phyloP scores from a whole-genome alignment of 2,888 invertebrate genomes.

The Acanthosepion esculentum region DNA sequence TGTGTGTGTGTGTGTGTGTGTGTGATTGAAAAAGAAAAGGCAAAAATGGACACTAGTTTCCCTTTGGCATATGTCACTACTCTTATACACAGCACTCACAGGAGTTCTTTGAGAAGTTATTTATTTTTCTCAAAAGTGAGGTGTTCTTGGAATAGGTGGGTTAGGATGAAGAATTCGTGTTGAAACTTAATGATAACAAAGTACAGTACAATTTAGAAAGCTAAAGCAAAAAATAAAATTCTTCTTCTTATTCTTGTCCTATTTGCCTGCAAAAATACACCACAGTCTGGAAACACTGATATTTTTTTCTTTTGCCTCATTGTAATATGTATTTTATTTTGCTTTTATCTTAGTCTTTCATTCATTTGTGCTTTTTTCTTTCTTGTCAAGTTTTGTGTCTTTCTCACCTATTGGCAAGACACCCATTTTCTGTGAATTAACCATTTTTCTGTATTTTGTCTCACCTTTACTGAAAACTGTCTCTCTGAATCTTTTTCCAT shows the following conservation, averaged over 20 bases:
- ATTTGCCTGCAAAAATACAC: background rate
- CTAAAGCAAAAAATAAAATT: background rate
- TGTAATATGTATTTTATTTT: background rate
- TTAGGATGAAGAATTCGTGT: background rate
- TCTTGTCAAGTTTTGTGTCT: too few species aligned
- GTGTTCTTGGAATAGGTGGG: background rate
- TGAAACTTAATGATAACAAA: conserved; percentile 8
- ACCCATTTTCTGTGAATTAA: too few species aligned
- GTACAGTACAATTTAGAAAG: background rate
- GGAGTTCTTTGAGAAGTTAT: background rate
- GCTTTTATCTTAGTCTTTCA: background rate
- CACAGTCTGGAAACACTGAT: background rate
- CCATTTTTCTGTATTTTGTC: too few species aligned
- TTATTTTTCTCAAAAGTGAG: background rate
- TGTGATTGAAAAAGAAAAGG: background rate
- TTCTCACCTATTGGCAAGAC: too few species aligned
- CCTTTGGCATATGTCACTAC: background rate
- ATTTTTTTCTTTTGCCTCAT: background rate
- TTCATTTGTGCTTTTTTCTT: background rate
- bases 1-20: background rate
- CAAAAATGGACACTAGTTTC: background rate
- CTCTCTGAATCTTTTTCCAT: too few species aligned
- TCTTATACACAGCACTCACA: background rate
- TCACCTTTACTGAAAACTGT: too few species aligned
- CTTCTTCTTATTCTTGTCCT: background rate